Percentiles rank a stretch among this genome's conserved stretches.
These are phyloP conservation scores for Magallana gigas DNA, from an alignment of 1,140 invertebrate species.

Conservation along the genomic window DNA sequence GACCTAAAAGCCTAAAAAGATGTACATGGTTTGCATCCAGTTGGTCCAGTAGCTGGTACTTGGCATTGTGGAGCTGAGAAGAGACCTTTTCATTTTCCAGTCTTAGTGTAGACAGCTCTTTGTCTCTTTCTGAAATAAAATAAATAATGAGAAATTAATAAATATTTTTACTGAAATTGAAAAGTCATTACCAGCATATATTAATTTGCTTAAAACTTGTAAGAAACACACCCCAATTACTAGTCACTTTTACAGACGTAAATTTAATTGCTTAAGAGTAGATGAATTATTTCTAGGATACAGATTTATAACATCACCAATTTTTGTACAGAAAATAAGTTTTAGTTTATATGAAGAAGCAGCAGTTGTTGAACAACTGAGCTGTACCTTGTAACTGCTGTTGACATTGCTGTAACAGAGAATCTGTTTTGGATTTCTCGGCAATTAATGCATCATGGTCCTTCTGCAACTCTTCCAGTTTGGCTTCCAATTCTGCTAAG, in stretches of 20 bases:
- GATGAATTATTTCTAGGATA: no score
- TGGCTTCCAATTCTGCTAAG: slow-evolving; percentile 5
- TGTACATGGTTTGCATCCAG: slow-evolving; percentile 78
- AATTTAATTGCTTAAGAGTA: no score
- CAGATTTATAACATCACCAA: no score
- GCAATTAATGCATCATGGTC: not conserved
- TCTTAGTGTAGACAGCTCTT: slow-evolving; percentile 59
- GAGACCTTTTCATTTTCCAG: slow-evolving; percentile 67
- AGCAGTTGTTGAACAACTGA: no score
- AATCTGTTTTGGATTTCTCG: not conserved
- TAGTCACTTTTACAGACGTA: no score
- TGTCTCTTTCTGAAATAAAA: slow-evolving; percentile 61
- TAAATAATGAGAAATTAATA: not conserved
- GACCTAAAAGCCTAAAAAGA: slow-evolving; percentile 26
- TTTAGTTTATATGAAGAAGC: no score
- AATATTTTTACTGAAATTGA: no score
- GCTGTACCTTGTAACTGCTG: slow-evolving; percentile 3
- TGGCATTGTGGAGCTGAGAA: slow-evolving; percentile 63
- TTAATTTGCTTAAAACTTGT: no score
- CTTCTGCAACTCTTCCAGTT: not conserved
- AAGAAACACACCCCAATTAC: no score
- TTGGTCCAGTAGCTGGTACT: slow-evolving; percentile 74
- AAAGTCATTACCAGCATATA: no score
- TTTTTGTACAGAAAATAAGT: no score
- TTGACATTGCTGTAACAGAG: not conserved